Evolutionary conservation across 2,113 vertebrate genomes (phyloP), one percentile per base, ranked within the genome.

Genomic region (Corapipo altera): DNA sequence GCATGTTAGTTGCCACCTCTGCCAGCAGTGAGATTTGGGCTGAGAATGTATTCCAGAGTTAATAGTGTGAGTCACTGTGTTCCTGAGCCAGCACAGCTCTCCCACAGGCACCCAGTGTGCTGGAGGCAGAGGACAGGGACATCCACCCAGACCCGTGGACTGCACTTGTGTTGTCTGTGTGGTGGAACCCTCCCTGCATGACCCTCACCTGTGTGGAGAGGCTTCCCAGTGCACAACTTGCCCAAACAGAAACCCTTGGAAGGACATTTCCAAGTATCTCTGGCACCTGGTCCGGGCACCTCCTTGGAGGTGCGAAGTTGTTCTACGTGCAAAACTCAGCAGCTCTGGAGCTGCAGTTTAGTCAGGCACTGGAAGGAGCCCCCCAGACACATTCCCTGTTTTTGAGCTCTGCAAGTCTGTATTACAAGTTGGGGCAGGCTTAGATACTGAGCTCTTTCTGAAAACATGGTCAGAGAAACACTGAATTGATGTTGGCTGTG

Each of bases 201-300:
- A 7, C 1, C 0, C 49, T 51, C 23, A 15, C 27, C 35, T 12
- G 6, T 1, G 12, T 7, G 22, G 9, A 20, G 37, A 37, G 54
- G 23, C 12, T 39, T 35, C 35, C 54, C 46, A 3, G 30, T 6
- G 33, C 15, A 8, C 2, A 8, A 13, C 35, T 4, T 22, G 15
- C 24, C 32, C 44, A 6, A 5, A 7, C 11, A 14, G 26, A 4
- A 17, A 22, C 13, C 4, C 30, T 37, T 5, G 48, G 32, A 30
- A 39, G 30, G 49, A 6, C 27, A 49, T 62, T 52, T 43, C 1
- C 0, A 43, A 26, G 37, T 8, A 2, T 32, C 30, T 46, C 0
- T 11, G 30, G 14, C 22, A 14, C 18, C 24, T 23, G 62, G n/a
- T 35, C 11, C 18, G 0, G 1, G 33, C 22, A 15, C 26, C 4